A percentile compares a stretch with the other conserved stretches of the same genome.
Conservation (phyloP, 1,140 invertebrate species). For the Fopius arisanus region DNA sequence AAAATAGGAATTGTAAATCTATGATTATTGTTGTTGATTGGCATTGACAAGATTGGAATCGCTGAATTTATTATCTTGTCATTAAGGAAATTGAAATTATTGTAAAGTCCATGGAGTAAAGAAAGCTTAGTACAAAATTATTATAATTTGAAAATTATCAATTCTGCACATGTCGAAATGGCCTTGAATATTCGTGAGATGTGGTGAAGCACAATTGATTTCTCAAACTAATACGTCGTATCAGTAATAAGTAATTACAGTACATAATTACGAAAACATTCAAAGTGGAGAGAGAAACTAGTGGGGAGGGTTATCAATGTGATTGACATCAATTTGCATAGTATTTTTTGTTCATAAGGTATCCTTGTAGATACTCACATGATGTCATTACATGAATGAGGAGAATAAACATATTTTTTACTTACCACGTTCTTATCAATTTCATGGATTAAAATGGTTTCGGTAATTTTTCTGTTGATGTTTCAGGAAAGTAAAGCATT, state of each 20-base stretch:
- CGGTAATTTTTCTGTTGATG: too few relatives aligned
- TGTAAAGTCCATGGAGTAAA: not conserved
- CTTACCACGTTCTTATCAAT: not conserved
- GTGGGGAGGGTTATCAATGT: not conserved
- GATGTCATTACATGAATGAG: not conserved
- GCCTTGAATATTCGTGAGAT: not conserved
- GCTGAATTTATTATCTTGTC: not conserved
- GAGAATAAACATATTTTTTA: slow-evolving; percentile 11
- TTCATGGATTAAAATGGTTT: not conserved
- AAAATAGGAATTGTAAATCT: not conserved
- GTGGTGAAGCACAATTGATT: not conserved
- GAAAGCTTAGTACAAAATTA: not conserved
- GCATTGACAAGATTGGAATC: not conserved
- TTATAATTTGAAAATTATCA: not conserved
- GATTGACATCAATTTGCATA: not conserved
- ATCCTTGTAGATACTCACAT: not conserved
- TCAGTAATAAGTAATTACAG: not conserved
- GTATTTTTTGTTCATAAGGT: slow-evolving; percentile 7
- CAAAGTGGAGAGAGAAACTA: not conserved
- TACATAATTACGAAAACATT: not conserved
- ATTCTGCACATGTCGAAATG: not conserved
- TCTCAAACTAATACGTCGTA: not conserved
- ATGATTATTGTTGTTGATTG: not conserved
- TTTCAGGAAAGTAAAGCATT: too few relatives aligned
- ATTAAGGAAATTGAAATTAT: not conserved